Evolutionary conservation across 1,140 invertebrate species (phyloP), one percentile per base, ranked within the genome.

Genomic region (Rhyacophila brunnea): DNA sequence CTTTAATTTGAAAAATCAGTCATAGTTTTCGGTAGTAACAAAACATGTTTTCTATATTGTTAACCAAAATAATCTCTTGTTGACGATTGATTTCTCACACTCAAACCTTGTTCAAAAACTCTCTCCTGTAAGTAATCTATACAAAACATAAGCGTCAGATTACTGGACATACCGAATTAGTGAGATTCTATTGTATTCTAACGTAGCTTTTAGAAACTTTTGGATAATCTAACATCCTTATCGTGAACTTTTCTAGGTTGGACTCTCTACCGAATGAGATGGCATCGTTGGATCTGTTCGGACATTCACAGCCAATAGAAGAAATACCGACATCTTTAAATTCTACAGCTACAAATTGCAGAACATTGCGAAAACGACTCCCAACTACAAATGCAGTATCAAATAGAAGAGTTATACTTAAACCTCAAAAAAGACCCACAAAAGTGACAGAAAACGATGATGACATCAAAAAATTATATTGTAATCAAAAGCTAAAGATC

Each of bases 381-480:
- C 20, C 44, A 20, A 36, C 58, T 9, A 14, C 44, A 5, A 51
- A 51, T 9, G 20, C 7, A 1, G 48, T 49, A 6, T 50, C 53
- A 10, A 65, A 65, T 42, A 58, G 63, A 54, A 53, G 63, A 44
- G 63, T 65, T n/a, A 58, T 58, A n/a, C 18, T 61, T 6, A 65
- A 65, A 55, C 63, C 63, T 0, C 49, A 56, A 20, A 60, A 60
- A 35, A 54, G 57, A 47, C 43, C 36, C 14, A 7, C 52, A 2
- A 53, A 52, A 36, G 14, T 46, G 7, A 36, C 20, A 0, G 13
- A 54, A 28, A 54, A 17, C 7, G 63, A 65, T 14, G 58, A 53
- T 10, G 63, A 65, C 36, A 17, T 65, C 20, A 45, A 56, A 43
- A 65, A 65, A 13, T 50, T 54, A 1, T 65, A 65, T 42, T 44